phyloP scores from a whole-genome alignment of 35 echinoderm and acorn worm species.

The Apostichopus californicus region DNA sequence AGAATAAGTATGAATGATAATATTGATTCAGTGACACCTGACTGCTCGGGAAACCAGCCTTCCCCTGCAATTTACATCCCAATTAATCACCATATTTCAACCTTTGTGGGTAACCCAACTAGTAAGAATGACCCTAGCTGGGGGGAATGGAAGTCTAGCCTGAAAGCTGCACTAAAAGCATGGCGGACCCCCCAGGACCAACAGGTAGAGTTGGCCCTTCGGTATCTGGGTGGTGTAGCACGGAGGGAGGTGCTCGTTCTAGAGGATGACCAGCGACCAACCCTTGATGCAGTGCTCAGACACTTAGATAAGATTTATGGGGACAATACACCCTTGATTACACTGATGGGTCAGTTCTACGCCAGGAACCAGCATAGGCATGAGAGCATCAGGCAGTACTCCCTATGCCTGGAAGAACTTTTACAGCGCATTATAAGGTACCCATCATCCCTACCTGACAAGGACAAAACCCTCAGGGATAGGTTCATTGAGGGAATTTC shows the following conservation, averaged over 20 bases:
- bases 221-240: too few relatives aligned
- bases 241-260: too few relatives aligned
- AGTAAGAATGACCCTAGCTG: conserved; percentile 28
- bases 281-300: background rate
- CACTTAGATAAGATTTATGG: background rate
- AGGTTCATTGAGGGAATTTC: too few relatives aligned
- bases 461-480: too few relatives aligned
- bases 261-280: background rate
- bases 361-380: background rate
- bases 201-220: too few relatives aligned
- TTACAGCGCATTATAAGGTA: too few relatives aligned
- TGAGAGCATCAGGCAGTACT: background rate
- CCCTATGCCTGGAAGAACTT: background rate
- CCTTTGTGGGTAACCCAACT: too few relatives aligned
- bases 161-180: too few relatives aligned
- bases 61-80: background rate
- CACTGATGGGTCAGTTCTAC: conserved; percentile 16
- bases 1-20: background rate
- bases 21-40: too few relatives aligned
- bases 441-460: too few relatives aligned
- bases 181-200: too few relatives aligned
- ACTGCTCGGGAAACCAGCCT: background rate
- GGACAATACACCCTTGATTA: background rate
- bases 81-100: background rate
- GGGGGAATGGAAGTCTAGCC: background rate